Percentiles rank a stretch among this genome's conserved stretches.
These are phyloP conservation scores for Prunella fulvescens DNA, from an alignment of 2,113 vertebrate genomes.

Conservation along the genomic window DNA sequence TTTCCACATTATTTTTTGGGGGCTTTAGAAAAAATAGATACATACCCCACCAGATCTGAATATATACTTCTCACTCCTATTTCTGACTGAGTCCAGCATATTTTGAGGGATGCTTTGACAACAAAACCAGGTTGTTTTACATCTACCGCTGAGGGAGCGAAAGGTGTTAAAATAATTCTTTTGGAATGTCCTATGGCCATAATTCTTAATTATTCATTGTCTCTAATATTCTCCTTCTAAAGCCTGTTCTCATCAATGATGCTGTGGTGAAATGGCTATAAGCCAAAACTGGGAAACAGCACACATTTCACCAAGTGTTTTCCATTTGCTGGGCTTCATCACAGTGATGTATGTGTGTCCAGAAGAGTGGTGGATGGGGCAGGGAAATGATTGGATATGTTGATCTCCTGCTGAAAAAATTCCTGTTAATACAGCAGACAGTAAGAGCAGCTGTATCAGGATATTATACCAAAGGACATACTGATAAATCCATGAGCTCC, in stretches of 20 bases:
- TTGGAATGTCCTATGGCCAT: neutral
- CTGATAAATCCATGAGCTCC: neutral
- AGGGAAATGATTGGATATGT: neutral
- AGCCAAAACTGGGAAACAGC: neutral
- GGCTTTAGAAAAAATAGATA: neutral
- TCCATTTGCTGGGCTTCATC: neutral
- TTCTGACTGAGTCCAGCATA: neutral
- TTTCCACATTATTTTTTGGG: neutral
- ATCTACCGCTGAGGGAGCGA: fast-evolving
- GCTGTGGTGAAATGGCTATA: neutral
- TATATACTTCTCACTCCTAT: neutral
- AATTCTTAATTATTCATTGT: neutral
- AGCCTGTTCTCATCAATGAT: neutral
- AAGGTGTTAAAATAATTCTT: neutral
- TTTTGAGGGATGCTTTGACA: neutral
- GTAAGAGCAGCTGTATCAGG: neutral
- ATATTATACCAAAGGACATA: neutral
- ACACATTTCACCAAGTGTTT: neutral
- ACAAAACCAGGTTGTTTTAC: neutral
- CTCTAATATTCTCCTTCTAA: neutral
- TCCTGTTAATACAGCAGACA: neutral
- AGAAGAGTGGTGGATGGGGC: neutral
- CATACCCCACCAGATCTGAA: neutral
- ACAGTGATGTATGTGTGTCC: neutral
- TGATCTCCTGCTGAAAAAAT: neutral